Evolutionary conservation across 2,797 vertebrate genomes (phyloP), one percentile per base, ranked within the genome.

Genomic region (Clarias laeviceps): DNA sequence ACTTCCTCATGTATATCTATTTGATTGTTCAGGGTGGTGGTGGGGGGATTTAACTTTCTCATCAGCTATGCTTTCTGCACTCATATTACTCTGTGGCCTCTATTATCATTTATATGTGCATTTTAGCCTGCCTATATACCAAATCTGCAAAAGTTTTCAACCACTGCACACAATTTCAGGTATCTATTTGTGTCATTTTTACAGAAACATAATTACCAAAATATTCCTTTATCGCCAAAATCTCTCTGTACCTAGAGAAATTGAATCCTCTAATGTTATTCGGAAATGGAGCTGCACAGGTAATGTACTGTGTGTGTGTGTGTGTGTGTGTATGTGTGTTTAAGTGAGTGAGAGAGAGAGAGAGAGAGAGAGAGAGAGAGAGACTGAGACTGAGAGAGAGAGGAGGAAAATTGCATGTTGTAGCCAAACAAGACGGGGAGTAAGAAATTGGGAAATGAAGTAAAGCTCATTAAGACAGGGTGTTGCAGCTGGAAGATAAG

Each of bases 291-390:
- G 90, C 91, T 87, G 92, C 92, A 90, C 89, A 91, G 91, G 91
- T 93, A 94, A 94, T 94, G 91, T 89, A 5, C 90, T 93, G 93
- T 93, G 92, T 92, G 92, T 92, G 92, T 90, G 88, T 88, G 89
- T 91, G 92, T 85, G 91, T 87, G 85, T 83, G 34, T 72, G 32
- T 70, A 34, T 34, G 4, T 37, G 37, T 37, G 37, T 37, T n/a
- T n/a, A n/a, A n/a, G 37, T 37, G 82, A 62, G 69, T 62, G 57
- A 32, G 81, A 61, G 81, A 59, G 54, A 22, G 64, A 29, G 74
- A 2, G 56, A 37, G 57, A 20, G 73, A 18, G 15, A 76, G 73
- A 24, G 34, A 40, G 59, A 62, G 77, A 79, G 32, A 37, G 18
- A 34, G 56, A 11, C 56, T 20, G 50, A 18, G 1, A 27, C 24